Percentiles rank a stretch among this genome's conserved stretches.
These are phyloP conservation scores for Malurus melanocephalus DNA, from an alignment of 2,113 vertebrate species.

Conservation along the genomic window DNA sequence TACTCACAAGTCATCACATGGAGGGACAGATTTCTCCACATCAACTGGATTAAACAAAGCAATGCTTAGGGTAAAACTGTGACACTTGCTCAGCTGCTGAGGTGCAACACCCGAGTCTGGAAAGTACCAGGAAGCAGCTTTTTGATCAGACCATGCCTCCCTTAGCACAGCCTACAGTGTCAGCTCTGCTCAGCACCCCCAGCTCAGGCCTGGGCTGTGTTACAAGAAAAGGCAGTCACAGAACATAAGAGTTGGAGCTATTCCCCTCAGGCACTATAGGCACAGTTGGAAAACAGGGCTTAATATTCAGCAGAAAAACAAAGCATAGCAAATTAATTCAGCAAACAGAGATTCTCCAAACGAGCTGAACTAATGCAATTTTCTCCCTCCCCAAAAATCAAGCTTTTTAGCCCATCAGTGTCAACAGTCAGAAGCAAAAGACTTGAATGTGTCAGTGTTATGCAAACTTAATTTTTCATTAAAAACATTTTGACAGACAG, in stretches of 20 bases:
- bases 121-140: neutral
- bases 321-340: slow-evolving; percentile 29
- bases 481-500: slow-evolving; percentile 43
- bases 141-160: neutral
- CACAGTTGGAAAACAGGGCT: neutral
- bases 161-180: neutral
- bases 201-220: rapidly evolving
- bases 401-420: slow-evolving; percentile 10
- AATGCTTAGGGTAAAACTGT: neutral
- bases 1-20: neutral
- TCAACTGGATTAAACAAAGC: neutral
- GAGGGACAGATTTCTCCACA: neutral
- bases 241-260: neutral
- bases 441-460: neutral
- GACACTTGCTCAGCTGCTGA: neutral
- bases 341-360: slow-evolving; percentile 22
- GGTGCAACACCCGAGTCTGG: neutral
- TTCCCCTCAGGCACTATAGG: neutral
- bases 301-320: slow-evolving; percentile 20
- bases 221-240: rapidly evolving
- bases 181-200: neutral
- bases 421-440: slow-evolving; percentile 14
- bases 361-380: slow-evolving; percentile 19
- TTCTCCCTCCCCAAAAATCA: neutral
- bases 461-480: slow-evolving; percentile 15